Conservation (phyloP, 2,113 vertebrate genomes). For the Brachyhypopomus occidentalis region DNA sequence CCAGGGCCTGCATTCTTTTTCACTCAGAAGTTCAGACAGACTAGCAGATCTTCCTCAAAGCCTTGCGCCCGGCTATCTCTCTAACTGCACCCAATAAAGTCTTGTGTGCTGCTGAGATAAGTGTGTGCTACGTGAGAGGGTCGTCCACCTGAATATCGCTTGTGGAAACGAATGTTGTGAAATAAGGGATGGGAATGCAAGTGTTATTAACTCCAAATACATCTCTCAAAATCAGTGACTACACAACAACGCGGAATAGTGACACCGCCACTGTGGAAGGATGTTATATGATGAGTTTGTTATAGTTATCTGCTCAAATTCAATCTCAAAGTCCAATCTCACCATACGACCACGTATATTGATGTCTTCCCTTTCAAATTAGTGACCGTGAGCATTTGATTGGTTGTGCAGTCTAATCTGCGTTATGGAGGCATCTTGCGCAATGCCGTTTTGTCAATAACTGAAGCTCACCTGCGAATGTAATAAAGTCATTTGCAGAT, state of each 20-base stretch:
- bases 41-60: slow-evolving; percentile 3
- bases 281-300: slow-evolving; percentile 25
- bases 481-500: slow-evolving; percentile 54
- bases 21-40: slow-evolving; percentile 26
- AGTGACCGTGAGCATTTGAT: slow-evolving; percentile 26
- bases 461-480: slow-evolving; percentile 20
- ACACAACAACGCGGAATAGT: neutral
- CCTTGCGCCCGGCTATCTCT: neutral
- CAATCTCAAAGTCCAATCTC: neutral
- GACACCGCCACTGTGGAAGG: neutral
- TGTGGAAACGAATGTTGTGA: slow-evolving; percentile 18
- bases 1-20: neutral
- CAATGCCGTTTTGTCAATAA: slow-evolving; percentile 40
- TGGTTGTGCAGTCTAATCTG: slow-evolving; percentile 39
- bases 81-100: slow-evolving; percentile 4
- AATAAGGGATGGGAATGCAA: slow-evolving; percentile 11
- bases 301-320: slow-evolving; percentile 15
- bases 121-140: slow-evolving; percentile 42
- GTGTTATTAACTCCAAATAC: slow-evolving; percentile 25
- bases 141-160: slow-evolving; percentile 35
- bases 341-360: neutral
- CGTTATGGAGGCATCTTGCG: slow-evolving; percentile 7
- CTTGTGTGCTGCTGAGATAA: slow-evolving; percentile 41
- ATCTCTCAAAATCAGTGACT: slow-evolving; percentile 18
- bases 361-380: slow-evolving; percentile 35